These are phyloP conservation scores for Brenthis daphne DNA, from an alignment of 2,888 invertebrate species.

Conservation along the genomic window DNA sequence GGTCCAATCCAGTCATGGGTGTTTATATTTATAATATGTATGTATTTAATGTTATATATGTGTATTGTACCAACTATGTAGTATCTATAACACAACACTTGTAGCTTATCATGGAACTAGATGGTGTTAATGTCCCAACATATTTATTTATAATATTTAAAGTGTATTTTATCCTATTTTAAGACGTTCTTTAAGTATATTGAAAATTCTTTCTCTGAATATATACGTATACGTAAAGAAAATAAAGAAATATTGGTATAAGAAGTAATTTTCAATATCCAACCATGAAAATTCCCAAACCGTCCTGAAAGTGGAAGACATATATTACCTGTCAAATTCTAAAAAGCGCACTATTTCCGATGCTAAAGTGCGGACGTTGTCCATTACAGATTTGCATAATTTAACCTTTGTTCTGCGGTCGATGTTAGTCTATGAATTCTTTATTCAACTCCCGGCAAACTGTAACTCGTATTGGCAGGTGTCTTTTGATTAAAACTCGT, in stretches of 20 bases:
- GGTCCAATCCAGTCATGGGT: too few relatives aligned
- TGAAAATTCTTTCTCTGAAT: too few relatives aligned
- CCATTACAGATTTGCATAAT: conserved; percentile 79
- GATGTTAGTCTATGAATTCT: conserved; percentile 69
- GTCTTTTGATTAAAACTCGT: conserved; percentile 64
- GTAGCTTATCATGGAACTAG: too few relatives aligned
- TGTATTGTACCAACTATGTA: too few relatives aligned
- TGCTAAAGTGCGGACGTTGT: conserved; percentile 58
- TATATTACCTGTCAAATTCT: conserved; percentile 31
- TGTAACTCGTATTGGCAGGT: conserved; percentile 68
- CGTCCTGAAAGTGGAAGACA: conserved; percentile 27
- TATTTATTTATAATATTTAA: too few relatives aligned
- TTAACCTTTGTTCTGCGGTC: conserved; percentile 67
- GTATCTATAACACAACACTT: too few relatives aligned
- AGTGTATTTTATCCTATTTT: too few relatives aligned
- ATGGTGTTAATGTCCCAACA: too few relatives aligned
- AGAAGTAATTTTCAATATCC: neutral
- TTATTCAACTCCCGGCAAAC: conserved; percentile 64
- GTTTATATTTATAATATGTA: too few relatives aligned
- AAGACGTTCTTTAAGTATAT: too few relatives aligned
- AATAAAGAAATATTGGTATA: neutral
- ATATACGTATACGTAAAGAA: too few relatives aligned
- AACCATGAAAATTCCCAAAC: conserved; percentile 7
- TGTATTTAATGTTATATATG: too few relatives aligned
- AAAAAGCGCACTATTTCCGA: conserved; percentile 62